These are phyloP conservation scores for Lota lota DNA, from an alignment of 2,113 vertebrate genomes.

Conservation along the genomic window DNA sequence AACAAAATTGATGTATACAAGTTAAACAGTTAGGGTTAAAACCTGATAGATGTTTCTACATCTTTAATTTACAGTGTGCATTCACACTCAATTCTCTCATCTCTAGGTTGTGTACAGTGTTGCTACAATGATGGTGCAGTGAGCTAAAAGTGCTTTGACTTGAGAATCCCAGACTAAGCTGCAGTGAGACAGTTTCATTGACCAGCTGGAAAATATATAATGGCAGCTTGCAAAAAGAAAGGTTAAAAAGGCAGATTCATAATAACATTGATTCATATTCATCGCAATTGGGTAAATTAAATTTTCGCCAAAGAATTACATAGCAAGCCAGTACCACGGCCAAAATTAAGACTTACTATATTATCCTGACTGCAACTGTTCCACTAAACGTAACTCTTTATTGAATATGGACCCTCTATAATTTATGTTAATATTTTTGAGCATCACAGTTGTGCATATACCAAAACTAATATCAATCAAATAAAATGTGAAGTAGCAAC, in stretches of 20 bases:
- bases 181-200: constrained; percentile 26
- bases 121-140: constrained; percentile 67
- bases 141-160: constrained; percentile 56
- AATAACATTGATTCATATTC: constrained; percentile 50
- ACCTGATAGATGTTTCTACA: constrained; percentile 48
- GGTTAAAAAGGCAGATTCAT: constrained; percentile 35
- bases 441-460: constrained; percentile 61
- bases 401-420: constrained; percentile 60
- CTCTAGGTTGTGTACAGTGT: constrained; percentile 67
- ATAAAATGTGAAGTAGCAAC: constrained; percentile 44
- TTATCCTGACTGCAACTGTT: constrained; percentile 61
- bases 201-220: constrained; percentile 34
- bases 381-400: constrained; percentile 69
- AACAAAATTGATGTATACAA: constrained; percentile 19
- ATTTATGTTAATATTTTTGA: constrained; percentile 64
- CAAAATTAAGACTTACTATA: constrained; percentile 60
- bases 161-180: constrained; percentile 57
- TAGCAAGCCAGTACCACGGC: constrained; percentile 64
- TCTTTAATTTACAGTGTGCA: constrained; percentile 30
- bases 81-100: constrained; percentile 51
- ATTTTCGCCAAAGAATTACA: constrained; percentile 72
- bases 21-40: constrained; percentile 34
- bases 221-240: constrained; percentile 51
- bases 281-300: constrained; percentile 55
- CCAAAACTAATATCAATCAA: constrained; percentile 25